Conservation (phyloP, 2,888 invertebrate species). For the Morinoia aosen region DNA sequence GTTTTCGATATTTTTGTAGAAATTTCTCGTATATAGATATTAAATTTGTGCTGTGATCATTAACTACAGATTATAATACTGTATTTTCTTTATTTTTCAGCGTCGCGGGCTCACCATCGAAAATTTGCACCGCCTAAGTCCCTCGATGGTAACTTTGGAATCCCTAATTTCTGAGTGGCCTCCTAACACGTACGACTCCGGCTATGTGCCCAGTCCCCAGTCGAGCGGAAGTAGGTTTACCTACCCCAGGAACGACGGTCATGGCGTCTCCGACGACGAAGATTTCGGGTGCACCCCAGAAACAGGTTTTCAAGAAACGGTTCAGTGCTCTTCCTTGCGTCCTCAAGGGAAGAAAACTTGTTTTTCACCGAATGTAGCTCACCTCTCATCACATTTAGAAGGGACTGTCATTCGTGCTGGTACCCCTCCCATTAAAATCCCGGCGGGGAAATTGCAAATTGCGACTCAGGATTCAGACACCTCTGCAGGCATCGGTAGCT, state of each 20-base stretch:
- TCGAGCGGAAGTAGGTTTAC: not conserved
- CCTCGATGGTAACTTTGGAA: conserved; percentile 40
- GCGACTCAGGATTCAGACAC: not conserved
- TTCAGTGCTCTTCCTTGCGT: not conserved
- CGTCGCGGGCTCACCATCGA: not conserved
- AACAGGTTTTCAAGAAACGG: not conserved
- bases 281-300: not conserved
- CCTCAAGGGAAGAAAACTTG: not conserved
- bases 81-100: not conserved
- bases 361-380: not conserved
- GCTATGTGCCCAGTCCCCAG: conserved; percentile 36
- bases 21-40: too few species aligned
- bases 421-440: conserved; percentile 5
- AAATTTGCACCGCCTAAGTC: conserved; percentile 14
- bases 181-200: conserved; percentile 43
- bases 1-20: too few species aligned
- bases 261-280: not conserved
- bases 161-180: conserved; percentile 37
- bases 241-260: not conserved
- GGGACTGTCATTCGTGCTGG: not conserved
- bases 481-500: not conserved
- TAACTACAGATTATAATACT: too few species aligned
- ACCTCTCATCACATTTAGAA: not conserved
- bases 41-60: too few species aligned
- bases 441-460: not conserved